A percentile compares a stretch with the other conserved stretches of the same genome.
Conservation (phyloP, 2,113 vertebrate genomes). For the Pica pica region DNA sequence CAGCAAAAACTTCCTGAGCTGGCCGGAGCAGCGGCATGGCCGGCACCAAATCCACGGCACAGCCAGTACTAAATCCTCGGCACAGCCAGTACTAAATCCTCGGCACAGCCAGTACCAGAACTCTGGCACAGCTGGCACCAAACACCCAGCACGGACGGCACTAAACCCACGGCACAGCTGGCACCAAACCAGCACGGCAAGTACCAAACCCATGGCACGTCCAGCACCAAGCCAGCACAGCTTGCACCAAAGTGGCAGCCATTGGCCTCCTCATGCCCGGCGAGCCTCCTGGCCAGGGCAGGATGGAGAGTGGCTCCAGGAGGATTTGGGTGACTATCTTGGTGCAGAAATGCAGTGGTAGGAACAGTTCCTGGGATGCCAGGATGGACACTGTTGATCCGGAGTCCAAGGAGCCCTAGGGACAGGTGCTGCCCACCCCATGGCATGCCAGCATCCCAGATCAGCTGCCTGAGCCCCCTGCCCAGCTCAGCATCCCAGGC, state of each 20-base stretch:
- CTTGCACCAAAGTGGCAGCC: neutral
- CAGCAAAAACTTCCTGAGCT: constrained; percentile 1
- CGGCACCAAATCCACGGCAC: too few relatives aligned
- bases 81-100: too few relatives aligned
- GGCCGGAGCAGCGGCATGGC: neutral
- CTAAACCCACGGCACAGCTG: neutral
- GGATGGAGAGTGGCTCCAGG: neutral
- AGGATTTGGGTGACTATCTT: neutral
- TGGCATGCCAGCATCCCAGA: neutral
- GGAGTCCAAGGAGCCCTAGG: neutral
- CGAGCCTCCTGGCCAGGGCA: neutral
- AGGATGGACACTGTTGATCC: neutral
- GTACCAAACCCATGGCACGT: neutral
- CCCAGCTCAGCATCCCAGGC: neutral
- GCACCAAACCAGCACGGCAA: neutral
- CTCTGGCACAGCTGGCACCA: neutral
- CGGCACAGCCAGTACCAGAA: neutral
- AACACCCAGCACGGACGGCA: neutral
- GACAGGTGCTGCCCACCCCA: neutral
- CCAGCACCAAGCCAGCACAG: neutral
- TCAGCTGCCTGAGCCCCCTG: neutral
- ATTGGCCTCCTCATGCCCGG: rapidly evolving
- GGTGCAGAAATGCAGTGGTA: neutral
- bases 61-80: too few relatives aligned
- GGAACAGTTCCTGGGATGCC: neutral